Conservation (phyloP, 2,797 vertebrate genomes). For the Serranus cabrilla region DNA sequence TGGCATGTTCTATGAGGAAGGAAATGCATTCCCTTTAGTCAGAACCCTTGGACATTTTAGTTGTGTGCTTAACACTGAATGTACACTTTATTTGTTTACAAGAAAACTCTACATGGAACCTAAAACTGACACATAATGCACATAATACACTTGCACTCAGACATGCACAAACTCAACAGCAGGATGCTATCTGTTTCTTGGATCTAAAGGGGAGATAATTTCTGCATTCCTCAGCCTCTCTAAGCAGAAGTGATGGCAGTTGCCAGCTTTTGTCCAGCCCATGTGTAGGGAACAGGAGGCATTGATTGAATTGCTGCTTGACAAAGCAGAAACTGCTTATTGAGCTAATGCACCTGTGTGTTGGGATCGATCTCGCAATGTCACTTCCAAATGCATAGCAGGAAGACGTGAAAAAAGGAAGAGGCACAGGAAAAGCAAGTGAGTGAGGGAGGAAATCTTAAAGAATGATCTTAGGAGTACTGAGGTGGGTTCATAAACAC, state of each 20-base stretch:
- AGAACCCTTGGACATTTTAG: not conserved
- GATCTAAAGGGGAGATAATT: conserved; percentile 15
- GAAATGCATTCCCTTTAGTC: not conserved
- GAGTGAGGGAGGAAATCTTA: conserved; percentile 8
- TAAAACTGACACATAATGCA: not conserved
- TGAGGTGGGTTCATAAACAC: conserved; percentile 20
- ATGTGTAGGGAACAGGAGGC: conserved; percentile 72
- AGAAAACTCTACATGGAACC: not conserved
- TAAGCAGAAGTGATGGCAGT: conserved; percentile 77
- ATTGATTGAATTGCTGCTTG: conserved; percentile 86
- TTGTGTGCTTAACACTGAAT: not conserved
- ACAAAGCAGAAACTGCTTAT: conserved; percentile 88
- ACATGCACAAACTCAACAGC: not conserved
- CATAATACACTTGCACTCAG: not conserved
- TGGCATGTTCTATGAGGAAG: not conserved
- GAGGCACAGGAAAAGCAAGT: conserved; percentile 13
- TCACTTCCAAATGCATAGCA: conserved; percentile 75
- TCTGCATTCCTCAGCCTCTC: conserved; percentile 59
- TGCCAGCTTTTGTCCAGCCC: conserved; percentile 73
- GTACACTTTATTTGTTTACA: not conserved
- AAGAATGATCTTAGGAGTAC: not conserved
- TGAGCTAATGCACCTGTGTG: conserved; percentile 85
- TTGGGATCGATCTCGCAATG: conserved; percentile 83
- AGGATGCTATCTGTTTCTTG: conserved; percentile 19
- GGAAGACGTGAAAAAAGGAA: conserved; percentile 34